Evolutionary conservation across 2,797 vertebrate species (phyloP).

Genomic region (Manis javanica): DNA sequence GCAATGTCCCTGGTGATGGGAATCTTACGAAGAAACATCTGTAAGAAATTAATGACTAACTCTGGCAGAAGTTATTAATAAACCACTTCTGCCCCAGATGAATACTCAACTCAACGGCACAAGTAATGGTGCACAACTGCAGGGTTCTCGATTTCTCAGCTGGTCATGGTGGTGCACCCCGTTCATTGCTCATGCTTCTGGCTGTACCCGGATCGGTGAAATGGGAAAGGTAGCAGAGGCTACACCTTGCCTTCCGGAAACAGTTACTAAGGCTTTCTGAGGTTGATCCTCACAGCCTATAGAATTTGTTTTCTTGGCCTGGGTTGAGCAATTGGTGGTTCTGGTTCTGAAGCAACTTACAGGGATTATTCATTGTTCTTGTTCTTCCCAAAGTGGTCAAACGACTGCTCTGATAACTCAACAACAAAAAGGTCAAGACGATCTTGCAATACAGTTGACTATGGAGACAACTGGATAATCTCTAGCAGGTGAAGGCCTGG

Average conservation of each 20-base stretch:
- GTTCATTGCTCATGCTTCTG: neutral
- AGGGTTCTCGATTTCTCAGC: neutral
- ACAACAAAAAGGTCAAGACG: slow-evolving; percentile 35
- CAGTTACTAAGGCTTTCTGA: neutral
- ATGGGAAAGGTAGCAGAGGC: neutral
- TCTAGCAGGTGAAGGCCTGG: neutral
- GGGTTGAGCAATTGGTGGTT: neutral
- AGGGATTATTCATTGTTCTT: neutral
- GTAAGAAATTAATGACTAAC: slow-evolving; percentile 45
- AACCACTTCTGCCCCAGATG: neutral
- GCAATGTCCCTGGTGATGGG: neutral
- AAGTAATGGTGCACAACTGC: neutral
- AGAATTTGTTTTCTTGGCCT: slow-evolving; percentile 13
- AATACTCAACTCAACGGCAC: neutral
- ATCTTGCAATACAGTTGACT: neutral
- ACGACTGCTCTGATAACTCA: neutral
- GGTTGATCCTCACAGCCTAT: neutral
- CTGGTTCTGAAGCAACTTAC: slow-evolving; percentile 37
- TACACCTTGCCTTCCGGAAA: neutral
- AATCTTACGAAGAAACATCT: slow-evolving; percentile 32
- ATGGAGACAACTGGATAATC: neutral
- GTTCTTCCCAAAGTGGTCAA: neutral
- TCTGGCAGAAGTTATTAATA: slow-evolving; percentile 57
- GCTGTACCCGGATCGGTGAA: neutral
- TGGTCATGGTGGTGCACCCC: neutral